Conservation (phyloP, 2,797 vertebrate species). For the Myotis pilosus region DNA sequence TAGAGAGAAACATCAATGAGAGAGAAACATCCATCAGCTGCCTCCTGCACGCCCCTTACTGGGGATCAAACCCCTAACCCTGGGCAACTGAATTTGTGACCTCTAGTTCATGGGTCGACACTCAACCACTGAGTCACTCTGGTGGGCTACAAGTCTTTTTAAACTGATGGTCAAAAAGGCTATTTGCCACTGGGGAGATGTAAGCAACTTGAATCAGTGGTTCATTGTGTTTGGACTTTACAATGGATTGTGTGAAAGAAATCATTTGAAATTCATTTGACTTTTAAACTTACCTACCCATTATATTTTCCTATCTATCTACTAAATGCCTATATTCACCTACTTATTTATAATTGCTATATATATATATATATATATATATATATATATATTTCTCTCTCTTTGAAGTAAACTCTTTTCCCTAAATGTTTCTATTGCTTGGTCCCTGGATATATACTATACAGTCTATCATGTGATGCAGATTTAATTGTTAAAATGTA, state of each 20-base stretch:
- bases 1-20: too few relatives aligned
- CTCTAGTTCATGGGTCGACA: too few relatives aligned
- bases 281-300: not conserved
- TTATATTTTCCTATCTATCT: not conserved
- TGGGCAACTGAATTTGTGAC: too few relatives aligned
- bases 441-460: not conserved
- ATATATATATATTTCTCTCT: not conserved
- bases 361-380: not conserved
- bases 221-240: not conserved
- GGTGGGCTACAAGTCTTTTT: not conserved
- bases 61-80: too few relatives aligned
- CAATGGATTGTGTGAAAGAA: not conserved
- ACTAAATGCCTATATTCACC: not conserved
- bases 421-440: not conserved
- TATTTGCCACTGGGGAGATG: not conserved
- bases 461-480: not conserved
- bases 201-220: not conserved
- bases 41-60: too few relatives aligned
- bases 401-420: constrained; percentile 13
- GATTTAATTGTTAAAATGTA: constrained; percentile 31
- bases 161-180: not conserved
- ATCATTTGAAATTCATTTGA: not conserved
- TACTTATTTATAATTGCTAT: not conserved
- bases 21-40: too few relatives aligned
- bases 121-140: too few relatives aligned